Base-by-base conservation (phyloP, 2,797 vertebrate species). In the Gallinago nigripennis region DNA sequence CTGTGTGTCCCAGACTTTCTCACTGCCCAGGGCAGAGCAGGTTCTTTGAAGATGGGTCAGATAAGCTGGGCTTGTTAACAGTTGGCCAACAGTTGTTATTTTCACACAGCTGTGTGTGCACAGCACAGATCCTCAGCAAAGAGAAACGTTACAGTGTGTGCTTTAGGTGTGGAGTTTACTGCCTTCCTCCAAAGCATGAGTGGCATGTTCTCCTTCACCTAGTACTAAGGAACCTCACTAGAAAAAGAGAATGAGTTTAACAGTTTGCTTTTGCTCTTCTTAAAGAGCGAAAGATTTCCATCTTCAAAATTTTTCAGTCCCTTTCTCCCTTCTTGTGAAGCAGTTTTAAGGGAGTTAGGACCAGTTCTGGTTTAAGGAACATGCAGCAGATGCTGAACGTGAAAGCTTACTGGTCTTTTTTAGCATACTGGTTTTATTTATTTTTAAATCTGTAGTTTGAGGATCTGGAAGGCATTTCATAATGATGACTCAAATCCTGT, bases 81-180 rank as follows among this genome's bases (percentile, higher is more conserved):
- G 0, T 1, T 8, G 16, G 21, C 46, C 41, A 57, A 0, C 1
- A 16, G 0, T 8, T 39, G 33, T 46, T 58, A 14, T 15, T 60
- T 72, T 48, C 50, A 57, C 28, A 15, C 6, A 72, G 80, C 46
- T 69, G 39, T 15, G 37, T 33, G 20, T 7, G 12, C 24, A 28
- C 39, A 80, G 50, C 31, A 41, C 72, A 76, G 17, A 46, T 30
- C 35, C 30, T 60, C 4, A 20, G 41, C 54, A 68, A 58, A 70
- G 35, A 39, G 28, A 30, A 30, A 31, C 33, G 16, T 50, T 23
- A 16, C 13, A 17, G 8, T 0, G 4, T 18, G 10, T 39, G 16
- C 41, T 65, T 71, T 0, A 75, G 16, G 8, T 12, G 54, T 60
- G 43, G 50, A 33, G 83, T 84, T 85, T 82, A 31, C 27, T 57